A percentile compares a stretch with the other conserved stretches of the same genome.
Conservation (phyloP, 2,797 vertebrate species). For the Trachops cirrhosus region DNA sequence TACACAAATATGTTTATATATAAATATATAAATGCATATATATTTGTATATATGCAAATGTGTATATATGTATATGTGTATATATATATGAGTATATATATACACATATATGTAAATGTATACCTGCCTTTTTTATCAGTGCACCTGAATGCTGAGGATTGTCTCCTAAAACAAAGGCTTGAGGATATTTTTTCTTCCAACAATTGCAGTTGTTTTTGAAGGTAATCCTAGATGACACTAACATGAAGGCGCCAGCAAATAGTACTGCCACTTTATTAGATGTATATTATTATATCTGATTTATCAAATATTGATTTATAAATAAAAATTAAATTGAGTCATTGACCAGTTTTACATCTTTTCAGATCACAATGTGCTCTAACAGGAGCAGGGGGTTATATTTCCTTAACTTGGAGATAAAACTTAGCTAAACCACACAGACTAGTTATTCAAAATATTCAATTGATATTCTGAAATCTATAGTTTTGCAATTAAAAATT, state of each 20-base stretch:
- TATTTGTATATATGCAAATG: too few species aligned
- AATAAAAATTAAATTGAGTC: not conserved
- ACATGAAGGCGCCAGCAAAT: not conserved
- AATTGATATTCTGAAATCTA: not conserved
- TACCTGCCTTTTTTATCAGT: not conserved
- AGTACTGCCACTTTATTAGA: not conserved
- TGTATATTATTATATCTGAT: not conserved
- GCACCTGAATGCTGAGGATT: not conserved
- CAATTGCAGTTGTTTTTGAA: not conserved
- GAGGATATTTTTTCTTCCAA: not conserved
- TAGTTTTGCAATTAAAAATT: not conserved
- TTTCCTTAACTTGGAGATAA: not conserved
- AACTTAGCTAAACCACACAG: not conserved
- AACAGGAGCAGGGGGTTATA: not conserved
- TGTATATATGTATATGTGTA: too few species aligned
- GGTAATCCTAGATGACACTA: not conserved
- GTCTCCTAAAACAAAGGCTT: not conserved
- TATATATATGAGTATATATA: accelerated
- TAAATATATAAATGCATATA: too few species aligned
- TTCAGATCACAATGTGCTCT: not conserved
- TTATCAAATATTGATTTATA: not conserved
- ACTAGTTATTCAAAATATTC: not conserved
- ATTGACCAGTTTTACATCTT: not conserved
- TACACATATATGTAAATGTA: not conserved
- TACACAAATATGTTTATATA: too few species aligned